Conservation (phyloP, 53 echinoderm and acorn worm genomes). For the Apostichopus leukothele region DNA sequence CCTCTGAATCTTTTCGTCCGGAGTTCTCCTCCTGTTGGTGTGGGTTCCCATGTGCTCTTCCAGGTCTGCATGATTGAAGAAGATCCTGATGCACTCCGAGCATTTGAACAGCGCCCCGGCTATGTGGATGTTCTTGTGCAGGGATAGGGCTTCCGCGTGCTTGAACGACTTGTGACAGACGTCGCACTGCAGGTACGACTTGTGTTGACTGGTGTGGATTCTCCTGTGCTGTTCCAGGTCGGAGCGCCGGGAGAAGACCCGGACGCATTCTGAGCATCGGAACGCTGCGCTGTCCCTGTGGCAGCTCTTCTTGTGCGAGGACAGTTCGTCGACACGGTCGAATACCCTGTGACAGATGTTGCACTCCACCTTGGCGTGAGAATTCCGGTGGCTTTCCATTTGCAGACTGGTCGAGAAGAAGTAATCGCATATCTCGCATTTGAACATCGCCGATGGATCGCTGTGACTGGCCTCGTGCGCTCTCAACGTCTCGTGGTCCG, state of each 20-base stretch:
- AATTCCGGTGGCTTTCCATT: background rate
- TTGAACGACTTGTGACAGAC: background rate
- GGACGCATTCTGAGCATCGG: background rate
- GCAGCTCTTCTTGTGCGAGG: background rate
- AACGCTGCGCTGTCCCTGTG: background rate
- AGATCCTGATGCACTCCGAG: background rate
- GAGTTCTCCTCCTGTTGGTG: background rate
- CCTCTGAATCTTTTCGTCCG: background rate
- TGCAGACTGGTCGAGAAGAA: background rate
- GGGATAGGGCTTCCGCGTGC: background rate
- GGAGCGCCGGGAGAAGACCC: background rate
- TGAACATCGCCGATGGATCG: background rate
- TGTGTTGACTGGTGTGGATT: background rate
- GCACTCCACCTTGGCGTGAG: background rate
- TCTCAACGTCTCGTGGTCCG: background rate
- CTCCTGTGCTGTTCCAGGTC: background rate
- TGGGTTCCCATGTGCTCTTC: background rate
- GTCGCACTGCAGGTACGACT: background rate
- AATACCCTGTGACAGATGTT: background rate
- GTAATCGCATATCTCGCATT: background rate
- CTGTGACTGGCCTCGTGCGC: background rate
- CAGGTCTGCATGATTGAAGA: background rate
- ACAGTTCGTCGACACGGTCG: background rate
- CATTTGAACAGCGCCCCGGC: background rate
- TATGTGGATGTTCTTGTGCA: constrained; percentile 1